Conservation (phyloP, 2,797 vertebrate species). For the Hyperoplus immaculatus region DNA sequence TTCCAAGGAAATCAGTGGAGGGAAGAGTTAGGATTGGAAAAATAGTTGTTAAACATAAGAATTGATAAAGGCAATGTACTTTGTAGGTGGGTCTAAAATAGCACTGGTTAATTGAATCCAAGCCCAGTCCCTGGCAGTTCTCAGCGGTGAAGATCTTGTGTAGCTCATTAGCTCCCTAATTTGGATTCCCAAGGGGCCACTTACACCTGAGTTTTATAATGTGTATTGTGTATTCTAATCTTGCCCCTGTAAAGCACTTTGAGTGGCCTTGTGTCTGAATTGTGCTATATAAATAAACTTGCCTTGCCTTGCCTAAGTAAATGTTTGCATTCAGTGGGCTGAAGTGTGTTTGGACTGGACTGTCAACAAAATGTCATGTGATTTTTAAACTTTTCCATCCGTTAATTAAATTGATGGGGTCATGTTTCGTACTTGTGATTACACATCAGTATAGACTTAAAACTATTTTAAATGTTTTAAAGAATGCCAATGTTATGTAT, state of each 20-base stretch:
- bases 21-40: background rate
- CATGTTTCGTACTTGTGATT: background rate
- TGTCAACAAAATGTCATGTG: background rate
- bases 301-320: too few relatives aligned
- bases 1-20: background rate
- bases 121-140: background rate
- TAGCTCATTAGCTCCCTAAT: conserved; percentile 4
- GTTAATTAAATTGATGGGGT: background rate
- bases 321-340: conserved; percentile 17
- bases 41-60: background rate
- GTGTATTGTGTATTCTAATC: too few relatives aligned
- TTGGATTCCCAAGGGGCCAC: background rate
- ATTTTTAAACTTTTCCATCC: background rate
- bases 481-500: background rate
- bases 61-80: background rate
- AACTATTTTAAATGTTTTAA: conserved; percentile 2
- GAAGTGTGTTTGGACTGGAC: background rate
- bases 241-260: too few relatives aligned
- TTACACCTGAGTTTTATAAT: too few relatives aligned
- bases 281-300: too few relatives aligned
- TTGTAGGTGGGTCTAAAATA: background rate
- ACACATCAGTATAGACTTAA: background rate
- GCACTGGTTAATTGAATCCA: background rate
- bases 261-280: too few relatives aligned
- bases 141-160: background rate